A percentile compares a stretch with the other conserved stretches of the same genome.
Evolutionary conservation across 2,797 vertebrate species (phyloP).

Genomic region (Arrhamphus sclerolepis): DNA sequence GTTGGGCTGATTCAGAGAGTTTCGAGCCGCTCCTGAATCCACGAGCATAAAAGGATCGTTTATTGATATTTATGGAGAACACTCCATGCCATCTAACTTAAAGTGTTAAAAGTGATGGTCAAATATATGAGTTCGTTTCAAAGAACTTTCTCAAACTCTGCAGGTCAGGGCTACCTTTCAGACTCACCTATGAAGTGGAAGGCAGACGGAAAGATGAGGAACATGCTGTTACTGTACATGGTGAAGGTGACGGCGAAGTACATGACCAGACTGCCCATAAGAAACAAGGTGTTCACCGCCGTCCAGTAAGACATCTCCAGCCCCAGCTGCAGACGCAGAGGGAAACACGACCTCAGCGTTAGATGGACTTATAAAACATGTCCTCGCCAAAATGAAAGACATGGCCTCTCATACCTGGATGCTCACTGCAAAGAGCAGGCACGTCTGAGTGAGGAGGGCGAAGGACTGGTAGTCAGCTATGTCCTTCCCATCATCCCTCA

Average conservation of each 20-base stretch:
- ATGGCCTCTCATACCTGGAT: constrained; percentile 82
- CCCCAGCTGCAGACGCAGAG: constrained; percentile 78
- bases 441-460: constrained; percentile 90
- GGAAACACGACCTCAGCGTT: neutral
- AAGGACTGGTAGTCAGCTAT: constrained; percentile 94
- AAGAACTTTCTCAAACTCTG: too few species aligned
- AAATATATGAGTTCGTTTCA: too few species aligned
- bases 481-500: constrained; percentile 85
- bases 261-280: constrained; percentile 91
- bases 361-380: too few species aligned
- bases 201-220: constrained; percentile 78
- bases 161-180: too few species aligned
- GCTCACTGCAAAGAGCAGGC: constrained; percentile 88
- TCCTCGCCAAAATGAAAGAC: neutral
- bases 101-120: too few species aligned
- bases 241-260: constrained; percentile 91
- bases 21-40: constrained; percentile 86
- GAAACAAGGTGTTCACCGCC: constrained; percentile 89
- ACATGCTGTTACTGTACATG: constrained; percentile 91
- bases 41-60: neutral
- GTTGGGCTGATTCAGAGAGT: constrained; percentile 84
- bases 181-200: constrained; percentile 92
- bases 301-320: constrained; percentile 94
- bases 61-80: too few species aligned
- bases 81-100: too few species aligned